phyloP scores from a whole-genome alignment of 2,797 vertebrate species.

The Paguma larvata region DNA sequence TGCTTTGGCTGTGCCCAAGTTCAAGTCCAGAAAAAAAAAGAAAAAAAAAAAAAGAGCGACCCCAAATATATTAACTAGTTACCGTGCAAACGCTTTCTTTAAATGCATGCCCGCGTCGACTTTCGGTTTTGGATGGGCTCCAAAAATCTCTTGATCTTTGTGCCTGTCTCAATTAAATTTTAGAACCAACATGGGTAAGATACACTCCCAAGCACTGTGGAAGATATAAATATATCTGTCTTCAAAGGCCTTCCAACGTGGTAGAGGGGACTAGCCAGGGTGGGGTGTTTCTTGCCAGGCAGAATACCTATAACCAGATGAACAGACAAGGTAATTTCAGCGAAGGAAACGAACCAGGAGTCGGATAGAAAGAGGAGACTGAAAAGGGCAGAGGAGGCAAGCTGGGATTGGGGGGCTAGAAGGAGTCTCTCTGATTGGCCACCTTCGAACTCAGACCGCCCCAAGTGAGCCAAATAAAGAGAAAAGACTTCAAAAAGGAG shows the following conservation, averaged over 20 bases:
- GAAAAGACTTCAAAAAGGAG: not conserved
- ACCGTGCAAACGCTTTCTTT: slow-evolving; percentile 71
- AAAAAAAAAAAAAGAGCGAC: slow-evolving; percentile 93
- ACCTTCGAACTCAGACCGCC: not conserved
- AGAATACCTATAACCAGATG: not conserved
- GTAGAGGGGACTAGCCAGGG: not conserved
- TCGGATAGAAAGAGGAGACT: too few species aligned
- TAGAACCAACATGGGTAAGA: not conserved
- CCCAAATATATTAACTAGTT: slow-evolving; percentile 89
- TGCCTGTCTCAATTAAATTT: not conserved
- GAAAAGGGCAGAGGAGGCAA: rapidly evolving
- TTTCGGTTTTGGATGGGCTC: slow-evolving; percentile 55
- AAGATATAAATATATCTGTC: not conserved
- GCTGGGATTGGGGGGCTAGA: not conserved
- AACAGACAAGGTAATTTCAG: rapidly evolving
- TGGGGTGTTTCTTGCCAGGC: not conserved
- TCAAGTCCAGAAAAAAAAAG: slow-evolving; percentile 91
- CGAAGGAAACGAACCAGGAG: not conserved
- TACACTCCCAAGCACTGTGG: not conserved
- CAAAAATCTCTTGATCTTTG: slow-evolving; percentile 74
- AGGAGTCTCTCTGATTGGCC: not conserved
- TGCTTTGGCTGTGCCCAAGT: slow-evolving; percentile 89
- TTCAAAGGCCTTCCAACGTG: not conserved
- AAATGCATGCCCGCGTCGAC: slow-evolving; percentile 49
- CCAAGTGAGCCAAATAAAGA: not conserved